These are phyloP conservation scores for Varroa destructor DNA, from an alignment of 1,140 invertebrate species.

Conservation along the genomic window DNA sequence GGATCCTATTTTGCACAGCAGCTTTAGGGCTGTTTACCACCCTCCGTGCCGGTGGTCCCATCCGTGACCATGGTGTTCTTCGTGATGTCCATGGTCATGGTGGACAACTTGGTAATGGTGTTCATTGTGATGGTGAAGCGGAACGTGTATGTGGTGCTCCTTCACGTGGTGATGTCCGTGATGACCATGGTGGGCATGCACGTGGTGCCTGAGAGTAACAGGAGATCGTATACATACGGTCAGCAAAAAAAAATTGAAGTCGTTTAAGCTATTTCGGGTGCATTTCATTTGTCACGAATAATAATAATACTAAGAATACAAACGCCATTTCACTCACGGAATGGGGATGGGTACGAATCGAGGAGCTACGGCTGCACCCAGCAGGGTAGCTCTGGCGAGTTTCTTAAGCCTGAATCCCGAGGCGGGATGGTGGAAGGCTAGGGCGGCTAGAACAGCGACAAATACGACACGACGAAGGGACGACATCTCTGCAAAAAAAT, in stretches of 20 bases:
- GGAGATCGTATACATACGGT: background rate
- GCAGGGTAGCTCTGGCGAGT: slow-evolving; percentile 2
- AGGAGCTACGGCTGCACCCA: slow-evolving; percentile 18
- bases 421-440: background rate
- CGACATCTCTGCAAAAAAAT: slow-evolving; percentile 19
- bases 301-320: background rate
- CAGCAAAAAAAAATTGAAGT: background rate
- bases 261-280: background rate
- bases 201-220: slow-evolving; percentile 12
- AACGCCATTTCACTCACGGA: background rate
- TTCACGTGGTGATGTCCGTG: slow-evolving; percentile 1
- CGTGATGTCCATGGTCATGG: slow-evolving; percentile 25
- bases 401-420: slow-evolving; percentile 21
- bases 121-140: slow-evolving; percentile 11
- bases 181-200: background rate
- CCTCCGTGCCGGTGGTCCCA: slow-evolving; percentile 22
- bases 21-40: background rate
- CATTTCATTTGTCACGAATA: background rate
- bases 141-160: slow-evolving; percentile 22
- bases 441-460: slow-evolving; percentile 15
- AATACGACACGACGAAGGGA: slow-evolving; percentile 19
- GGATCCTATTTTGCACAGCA: background rate
- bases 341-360: slow-evolving; percentile 25
- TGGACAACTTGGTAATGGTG: slow-evolving; percentile 8
- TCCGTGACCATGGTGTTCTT: background rate